Percentiles rank a stretch among this genome's conserved stretches.
These are phyloP conservation scores for Campoplex nolae DNA, from an alignment of 2,888 invertebrate genomes.

Conservation along the genomic window DNA sequence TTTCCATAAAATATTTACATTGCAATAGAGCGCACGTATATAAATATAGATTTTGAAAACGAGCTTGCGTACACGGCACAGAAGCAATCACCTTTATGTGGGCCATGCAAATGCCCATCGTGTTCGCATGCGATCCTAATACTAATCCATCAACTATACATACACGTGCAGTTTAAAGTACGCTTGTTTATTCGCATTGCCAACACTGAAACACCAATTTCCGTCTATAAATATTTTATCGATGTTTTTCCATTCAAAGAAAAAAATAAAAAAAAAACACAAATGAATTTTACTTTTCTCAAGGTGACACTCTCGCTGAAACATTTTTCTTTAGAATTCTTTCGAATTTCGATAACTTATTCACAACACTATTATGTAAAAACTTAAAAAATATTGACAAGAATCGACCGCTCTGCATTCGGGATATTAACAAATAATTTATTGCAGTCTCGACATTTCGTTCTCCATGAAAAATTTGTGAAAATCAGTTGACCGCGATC, in stretches of 20 bases:
- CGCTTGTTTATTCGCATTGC: constrained; percentile 38
- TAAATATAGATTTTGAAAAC: constrained; percentile 32
- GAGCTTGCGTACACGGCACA: constrained; percentile 9
- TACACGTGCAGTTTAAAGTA: constrained; percentile 34
- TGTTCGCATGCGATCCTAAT: constrained; percentile 55
- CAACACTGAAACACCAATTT: constrained; percentile 26
- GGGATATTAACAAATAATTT: no score
- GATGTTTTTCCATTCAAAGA: not conserved
- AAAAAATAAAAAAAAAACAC: not conserved
- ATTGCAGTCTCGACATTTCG: no score
- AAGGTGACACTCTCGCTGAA: not conserved
- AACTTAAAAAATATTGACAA: no score
- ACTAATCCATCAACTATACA: constrained; percentile 45
- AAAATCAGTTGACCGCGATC: no score
- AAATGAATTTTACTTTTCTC: not conserved
- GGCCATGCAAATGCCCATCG: constrained; percentile 40
- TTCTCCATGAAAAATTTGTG: no score
- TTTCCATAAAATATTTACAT: constrained; percentile 29
- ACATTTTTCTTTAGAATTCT: no score
- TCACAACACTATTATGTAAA: no score
- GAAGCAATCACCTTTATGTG: constrained; percentile 48
- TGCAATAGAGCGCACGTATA: constrained; percentile 13
- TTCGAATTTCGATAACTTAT: no score
- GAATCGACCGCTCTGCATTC: no score
- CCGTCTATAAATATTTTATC: not conserved